Evolutionary conservation across 1,140 invertebrate species (phyloP).

Genomic region (Eulimnadia texana): DNA sequence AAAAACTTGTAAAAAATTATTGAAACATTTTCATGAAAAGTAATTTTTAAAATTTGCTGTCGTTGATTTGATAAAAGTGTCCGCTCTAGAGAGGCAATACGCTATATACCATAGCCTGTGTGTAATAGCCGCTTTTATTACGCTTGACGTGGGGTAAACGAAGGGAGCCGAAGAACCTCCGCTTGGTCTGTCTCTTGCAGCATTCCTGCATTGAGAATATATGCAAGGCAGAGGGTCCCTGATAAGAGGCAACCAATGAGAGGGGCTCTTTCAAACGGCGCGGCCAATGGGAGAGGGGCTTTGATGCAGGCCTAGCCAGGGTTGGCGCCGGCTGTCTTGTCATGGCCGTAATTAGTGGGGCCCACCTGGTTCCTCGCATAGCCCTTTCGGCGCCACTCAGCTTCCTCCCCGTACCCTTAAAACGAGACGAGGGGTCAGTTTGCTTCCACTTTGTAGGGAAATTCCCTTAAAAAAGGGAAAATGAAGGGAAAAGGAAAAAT

Average conservation of each 20-base stretch:
- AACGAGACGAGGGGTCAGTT: neutral
- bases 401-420: neutral
- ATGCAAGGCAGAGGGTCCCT: neutral
- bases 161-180: neutral
- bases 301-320: neutral
- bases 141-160: neutral
- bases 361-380: neutral
- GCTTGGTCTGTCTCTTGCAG: neutral
- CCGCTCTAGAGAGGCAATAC: no score
- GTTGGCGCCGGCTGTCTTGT: conserved; percentile 11
- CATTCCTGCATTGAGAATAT: neutral
- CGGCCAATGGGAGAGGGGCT: neutral
- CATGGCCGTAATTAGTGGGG: conserved; percentile 7
- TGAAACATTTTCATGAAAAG: no score
- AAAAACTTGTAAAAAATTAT: no score
- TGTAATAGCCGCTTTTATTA: neutral
- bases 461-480: no score
- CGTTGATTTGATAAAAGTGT: no score
- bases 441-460: no score
- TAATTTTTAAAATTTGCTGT: no score
- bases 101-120: neutral
- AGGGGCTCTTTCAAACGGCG: neutral
- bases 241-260: neutral
- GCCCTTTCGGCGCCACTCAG: neutral
- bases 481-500: no score